Conservation (phyloP, 2,113 vertebrate species). For the Pithys albifrons region DNA sequence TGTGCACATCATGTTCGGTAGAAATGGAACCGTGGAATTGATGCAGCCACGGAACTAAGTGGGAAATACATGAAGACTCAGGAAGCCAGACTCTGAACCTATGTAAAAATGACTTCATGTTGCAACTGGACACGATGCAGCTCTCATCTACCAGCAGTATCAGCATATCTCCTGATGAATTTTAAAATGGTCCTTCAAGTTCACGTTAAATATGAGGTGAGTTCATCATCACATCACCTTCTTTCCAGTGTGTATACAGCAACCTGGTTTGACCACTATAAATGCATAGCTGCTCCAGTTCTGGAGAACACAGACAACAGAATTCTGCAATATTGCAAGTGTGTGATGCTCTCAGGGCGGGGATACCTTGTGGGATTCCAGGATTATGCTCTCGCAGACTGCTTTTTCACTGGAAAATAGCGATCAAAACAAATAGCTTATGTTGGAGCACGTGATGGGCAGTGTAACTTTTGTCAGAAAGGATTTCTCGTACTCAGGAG, state of each 20-base stretch:
- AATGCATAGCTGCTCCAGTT: accelerated
- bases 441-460: accelerated
- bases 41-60: background rate
- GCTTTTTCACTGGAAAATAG: background rate
- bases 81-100: background rate
- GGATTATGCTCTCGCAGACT: background rate
- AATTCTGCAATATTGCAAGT: accelerated
- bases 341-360: too few species aligned
- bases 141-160: too few species aligned
- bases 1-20: accelerated
- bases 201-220: background rate
- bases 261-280: background rate
- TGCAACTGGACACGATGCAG: background rate
- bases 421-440: background rate
- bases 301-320: accelerated
- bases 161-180: background rate
- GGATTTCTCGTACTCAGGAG: background rate
- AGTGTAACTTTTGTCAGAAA: background rate
- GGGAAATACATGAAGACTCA: background rate
- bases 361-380: background rate
- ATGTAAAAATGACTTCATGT: background rate
- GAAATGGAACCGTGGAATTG: background rate
- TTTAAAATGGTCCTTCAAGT: background rate
- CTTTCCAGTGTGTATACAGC: accelerated
- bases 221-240: accelerated